phyloP scores from a whole-genome alignment of 2,113 vertebrate species.

The Rhynchomys soricoides region DNA sequence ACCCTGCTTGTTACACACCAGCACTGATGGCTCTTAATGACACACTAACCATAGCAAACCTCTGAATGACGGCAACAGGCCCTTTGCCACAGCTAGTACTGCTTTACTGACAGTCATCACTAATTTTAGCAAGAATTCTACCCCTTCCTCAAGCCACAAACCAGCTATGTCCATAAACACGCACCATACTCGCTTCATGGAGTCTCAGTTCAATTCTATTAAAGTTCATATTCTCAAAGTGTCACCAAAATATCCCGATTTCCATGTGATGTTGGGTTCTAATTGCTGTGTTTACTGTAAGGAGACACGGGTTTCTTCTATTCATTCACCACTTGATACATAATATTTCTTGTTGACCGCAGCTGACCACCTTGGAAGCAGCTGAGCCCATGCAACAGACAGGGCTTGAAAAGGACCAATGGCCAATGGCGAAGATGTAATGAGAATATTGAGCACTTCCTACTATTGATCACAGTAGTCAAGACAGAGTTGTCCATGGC shows the following conservation, averaged over 20 bases:
- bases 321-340: constrained; percentile 2
- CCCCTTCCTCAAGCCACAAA: neutral
- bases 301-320: neutral
- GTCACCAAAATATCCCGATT: neutral
- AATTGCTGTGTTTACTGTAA: neutral
- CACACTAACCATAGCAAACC: neutral
- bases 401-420: neutral
- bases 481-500: neutral
- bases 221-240: neutral
- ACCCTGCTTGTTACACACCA: neutral
- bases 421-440: neutral
- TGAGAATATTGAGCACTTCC: neutral
- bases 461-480: neutral
- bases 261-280: neutral
- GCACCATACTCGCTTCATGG: neutral
- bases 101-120: neutral
- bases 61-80: neutral
- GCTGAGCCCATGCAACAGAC: neutral
- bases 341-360: constrained; percentile 11
- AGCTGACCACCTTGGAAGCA: neutral
- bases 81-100: neutral
- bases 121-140: neutral
- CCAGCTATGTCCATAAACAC: neutral
- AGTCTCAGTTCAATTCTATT: neutral
- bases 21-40: neutral